A percentile compares a stretch with the other conserved stretches of the same genome.
Evolutionary conservation across 2,113 vertebrate genomes (phyloP).

Genomic region (Verasper variegatus): DNA sequence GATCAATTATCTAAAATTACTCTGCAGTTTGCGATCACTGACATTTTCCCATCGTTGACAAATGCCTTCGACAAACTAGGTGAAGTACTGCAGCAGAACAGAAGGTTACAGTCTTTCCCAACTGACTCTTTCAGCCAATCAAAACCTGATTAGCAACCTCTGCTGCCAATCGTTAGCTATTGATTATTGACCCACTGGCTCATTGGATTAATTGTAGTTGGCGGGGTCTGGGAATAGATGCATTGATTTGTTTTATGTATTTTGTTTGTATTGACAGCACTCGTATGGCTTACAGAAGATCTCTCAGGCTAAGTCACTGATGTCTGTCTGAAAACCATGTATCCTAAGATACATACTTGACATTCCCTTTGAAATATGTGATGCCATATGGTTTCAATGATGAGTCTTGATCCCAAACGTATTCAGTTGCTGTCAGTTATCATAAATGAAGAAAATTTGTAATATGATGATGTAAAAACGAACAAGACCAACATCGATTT

Average conservation of each 20-base stretch:
- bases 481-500: neutral
- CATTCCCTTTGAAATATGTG: conserved; percentile 25
- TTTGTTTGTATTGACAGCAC: conserved; percentile 70
- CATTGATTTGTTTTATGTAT: conserved; percentile 71
- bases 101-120: conserved; percentile 25
- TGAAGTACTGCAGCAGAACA: conserved; percentile 13
- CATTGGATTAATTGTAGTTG: conserved; percentile 62
- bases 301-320: neutral
- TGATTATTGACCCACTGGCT: conserved; percentile 63
- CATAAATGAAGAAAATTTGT: conserved; percentile 5
- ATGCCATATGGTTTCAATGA: conserved; percentile 22
- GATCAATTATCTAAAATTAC: neutral
- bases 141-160: conserved; percentile 64
- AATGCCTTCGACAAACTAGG: conserved; percentile 1
- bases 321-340: conserved; percentile 10
- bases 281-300: conserved; percentile 31
- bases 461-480: neutral
- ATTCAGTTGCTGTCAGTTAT: conserved; percentile 9
- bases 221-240: conserved; percentile 65
- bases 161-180: conserved; percentile 60
- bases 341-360: conserved; percentile 8
- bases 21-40: neutral
- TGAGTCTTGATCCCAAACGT: neutral
- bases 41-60: conserved; percentile 31
- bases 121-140: conserved; percentile 62